These are phyloP conservation scores for Aporophyla nigra DNA, from an alignment of 2,888 invertebrate genomes.

Conservation along the genomic window DNA sequence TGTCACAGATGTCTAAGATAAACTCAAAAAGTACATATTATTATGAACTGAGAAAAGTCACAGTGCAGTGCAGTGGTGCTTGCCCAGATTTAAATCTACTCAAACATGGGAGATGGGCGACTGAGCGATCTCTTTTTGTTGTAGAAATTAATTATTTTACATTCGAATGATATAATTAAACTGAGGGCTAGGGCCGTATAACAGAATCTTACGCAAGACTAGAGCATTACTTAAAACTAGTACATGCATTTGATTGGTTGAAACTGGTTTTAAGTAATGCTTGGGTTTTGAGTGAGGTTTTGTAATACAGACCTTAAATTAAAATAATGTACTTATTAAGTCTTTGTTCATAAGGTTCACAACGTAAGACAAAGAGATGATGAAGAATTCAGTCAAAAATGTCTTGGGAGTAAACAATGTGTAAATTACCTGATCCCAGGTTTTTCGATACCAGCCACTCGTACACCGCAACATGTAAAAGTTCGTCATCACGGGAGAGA, in stretches of 20 bases:
- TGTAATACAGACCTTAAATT: neutral
- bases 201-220: neutral
- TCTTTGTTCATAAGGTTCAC: neutral
- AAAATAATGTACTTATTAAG: too few relatives aligned
- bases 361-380: neutral
- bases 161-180: neutral
- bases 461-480: slow-evolving; percentile 97
- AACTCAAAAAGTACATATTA: too few relatives aligned
- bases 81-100: too few relatives aligned
- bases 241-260: neutral
- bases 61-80: too few relatives aligned
- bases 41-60: too few relatives aligned
- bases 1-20: neutral
- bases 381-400: neutral
- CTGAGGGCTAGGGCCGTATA: neutral
- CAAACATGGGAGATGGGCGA: too few relatives aligned
- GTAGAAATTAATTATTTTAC: neutral
- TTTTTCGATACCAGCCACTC: slow-evolving; percentile 97
- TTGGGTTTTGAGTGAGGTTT: neutral
- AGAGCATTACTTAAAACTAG: neutral
- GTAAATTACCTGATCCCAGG: slow-evolving; percentile 89
- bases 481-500: slow-evolving; percentile 94
- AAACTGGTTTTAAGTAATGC: neutral
- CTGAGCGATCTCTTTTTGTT: neutral
- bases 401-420: neutral